Evolutionary conservation across 2,113 vertebrate genomes (phyloP).

Genomic region (Thalassoma bifasciatum): DNA sequence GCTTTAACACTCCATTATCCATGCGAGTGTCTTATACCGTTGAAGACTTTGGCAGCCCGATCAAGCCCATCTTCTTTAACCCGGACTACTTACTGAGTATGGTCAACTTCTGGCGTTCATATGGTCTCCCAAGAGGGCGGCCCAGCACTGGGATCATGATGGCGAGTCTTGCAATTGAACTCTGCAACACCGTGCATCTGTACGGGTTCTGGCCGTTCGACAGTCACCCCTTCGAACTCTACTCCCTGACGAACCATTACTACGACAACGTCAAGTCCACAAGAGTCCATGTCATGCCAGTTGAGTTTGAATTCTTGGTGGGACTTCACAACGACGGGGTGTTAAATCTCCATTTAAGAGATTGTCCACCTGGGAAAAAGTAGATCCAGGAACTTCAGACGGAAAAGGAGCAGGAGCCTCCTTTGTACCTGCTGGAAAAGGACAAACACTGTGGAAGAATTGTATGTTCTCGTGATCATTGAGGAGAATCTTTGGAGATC

Average conservation of each 20-base stretch:
- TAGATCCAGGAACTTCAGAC: too few relatives aligned
- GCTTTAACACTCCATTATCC: constrained; percentile 86
- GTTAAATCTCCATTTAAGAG: constrained; percentile 89
- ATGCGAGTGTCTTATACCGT: constrained; percentile 88
- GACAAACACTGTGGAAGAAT: too few relatives aligned
- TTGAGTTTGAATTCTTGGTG: constrained; percentile 89
- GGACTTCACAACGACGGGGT: constrained; percentile 90
- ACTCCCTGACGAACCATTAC: constrained; percentile 91
- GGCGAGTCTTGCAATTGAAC: constrained; percentile 89
- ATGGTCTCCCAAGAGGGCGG: constrained; percentile 84
- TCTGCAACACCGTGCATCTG: constrained; percentile 89
- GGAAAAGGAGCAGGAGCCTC: too few relatives aligned
- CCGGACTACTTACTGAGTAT: constrained; percentile 89
- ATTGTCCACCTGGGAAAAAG: too few relatives aligned
- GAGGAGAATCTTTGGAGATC: too few relatives aligned
- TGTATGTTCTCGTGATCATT: too few relatives aligned
- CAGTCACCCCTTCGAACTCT: constrained; percentile 77
- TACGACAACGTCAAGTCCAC: constrained; percentile 89
- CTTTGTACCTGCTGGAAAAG: too few relatives aligned
- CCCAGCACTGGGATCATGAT: constrained; percentile 93
- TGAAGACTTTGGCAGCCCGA: constrained; percentile 83
- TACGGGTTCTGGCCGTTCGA: constrained; percentile 97
- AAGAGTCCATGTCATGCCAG: constrained; percentile 91
- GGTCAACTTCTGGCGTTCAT: constrained; percentile 88
- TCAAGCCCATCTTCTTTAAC: constrained; percentile 88